These are phyloP conservation scores for Trinectes maculatus DNA, from an alignment of 2,113 vertebrate genomes.

Conservation along the genomic window DNA sequence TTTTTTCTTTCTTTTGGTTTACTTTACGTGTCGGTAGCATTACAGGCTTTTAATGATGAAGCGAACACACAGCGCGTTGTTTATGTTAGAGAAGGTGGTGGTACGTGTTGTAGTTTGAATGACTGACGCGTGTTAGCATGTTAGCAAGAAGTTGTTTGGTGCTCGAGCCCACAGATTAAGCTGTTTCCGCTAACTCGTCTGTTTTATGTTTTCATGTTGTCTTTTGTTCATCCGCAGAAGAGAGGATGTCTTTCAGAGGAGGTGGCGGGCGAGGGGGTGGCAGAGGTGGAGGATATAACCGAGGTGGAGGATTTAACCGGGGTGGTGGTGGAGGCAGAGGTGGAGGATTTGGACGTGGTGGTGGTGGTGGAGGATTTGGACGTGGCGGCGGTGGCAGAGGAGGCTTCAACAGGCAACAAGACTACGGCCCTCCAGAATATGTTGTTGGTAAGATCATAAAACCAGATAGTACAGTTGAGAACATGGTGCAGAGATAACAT, in stretches of 20 bases:
- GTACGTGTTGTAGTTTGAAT: neutral
- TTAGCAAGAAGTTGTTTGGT: slow-evolving; percentile 6
- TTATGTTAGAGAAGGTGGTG: neutral
- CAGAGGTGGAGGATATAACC: slow-evolving; percentile 66
- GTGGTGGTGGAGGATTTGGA: slow-evolving; percentile 79
- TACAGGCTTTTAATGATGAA: fast-evolving
- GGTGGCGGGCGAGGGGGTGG: slow-evolving; percentile 76
- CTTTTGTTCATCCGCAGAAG: neutral
- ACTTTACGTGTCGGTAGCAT: fast-evolving
- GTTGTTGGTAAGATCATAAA: slow-evolving; percentile 88
- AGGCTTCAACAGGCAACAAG: slow-evolving; percentile 89
- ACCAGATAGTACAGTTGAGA: neutral
- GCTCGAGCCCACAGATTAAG: neutral
- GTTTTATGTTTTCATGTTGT: neutral
- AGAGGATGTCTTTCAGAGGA: slow-evolving; percentile 88
- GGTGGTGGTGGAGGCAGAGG: slow-evolving; percentile 85
- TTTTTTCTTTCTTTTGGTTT: neutral
- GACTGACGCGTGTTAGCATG: slow-evolving; percentile 7
- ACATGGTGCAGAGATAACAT: too few relatives aligned
- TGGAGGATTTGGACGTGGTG: slow-evolving; percentile 44
- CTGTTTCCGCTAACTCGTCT: neutral
- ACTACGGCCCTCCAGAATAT: slow-evolving; percentile 93
- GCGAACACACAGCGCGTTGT: fast-evolving
- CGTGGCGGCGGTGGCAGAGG: slow-evolving; percentile 84
- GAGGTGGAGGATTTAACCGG: slow-evolving; percentile 70